phyloP scores from a whole-genome alignment of 2,113 vertebrate genomes.

The Phrynosoma platyrhinos region DNA sequence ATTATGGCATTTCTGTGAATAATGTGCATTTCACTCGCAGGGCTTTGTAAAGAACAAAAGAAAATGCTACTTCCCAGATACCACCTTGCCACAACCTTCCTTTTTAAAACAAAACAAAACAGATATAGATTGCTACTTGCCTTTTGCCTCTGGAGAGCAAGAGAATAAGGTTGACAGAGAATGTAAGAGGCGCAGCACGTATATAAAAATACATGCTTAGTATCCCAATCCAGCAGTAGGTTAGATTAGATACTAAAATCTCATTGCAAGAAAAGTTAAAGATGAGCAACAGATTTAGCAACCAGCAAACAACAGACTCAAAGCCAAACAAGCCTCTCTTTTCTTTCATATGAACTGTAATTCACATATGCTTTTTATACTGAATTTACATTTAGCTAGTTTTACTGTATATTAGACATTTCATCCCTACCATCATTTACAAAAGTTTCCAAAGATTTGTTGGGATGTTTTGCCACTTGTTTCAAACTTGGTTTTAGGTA shows the following conservation, averaged over 20 bases:
- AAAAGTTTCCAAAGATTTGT: constrained; percentile 23
- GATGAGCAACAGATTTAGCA: constrained; percentile 53
- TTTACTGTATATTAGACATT: constrained; percentile 34
- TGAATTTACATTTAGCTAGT: constrained; percentile 38
- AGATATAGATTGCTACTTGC: not conserved
- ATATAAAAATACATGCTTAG: constrained; percentile 10
- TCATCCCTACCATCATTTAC: constrained; percentile 19
- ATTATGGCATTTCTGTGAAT: not conserved
- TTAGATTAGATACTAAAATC: constrained; percentile 59
- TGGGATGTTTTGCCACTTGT: not conserved
- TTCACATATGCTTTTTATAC: constrained; percentile 8
- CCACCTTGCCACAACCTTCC: not conserved
- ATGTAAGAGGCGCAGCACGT: constrained; percentile 25
- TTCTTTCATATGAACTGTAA: constrained; percentile 36
- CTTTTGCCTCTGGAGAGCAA: constrained; percentile 42
- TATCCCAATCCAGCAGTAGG: constrained; percentile 25
- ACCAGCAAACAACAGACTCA: constrained; percentile 62
- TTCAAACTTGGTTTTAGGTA: constrained; percentile 25
- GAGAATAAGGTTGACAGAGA: constrained; percentile 17
- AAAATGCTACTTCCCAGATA: not conserved
- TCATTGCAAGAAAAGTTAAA: constrained; percentile 19
- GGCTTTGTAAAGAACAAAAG: not conserved
- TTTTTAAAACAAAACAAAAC: not conserved
- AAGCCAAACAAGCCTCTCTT: constrained; percentile 55
- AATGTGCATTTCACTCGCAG: not conserved